phyloP scores from a whole-genome alignment of 35 echinoderm and acorn worm species.

The Lytechinus variegatus region DNA sequence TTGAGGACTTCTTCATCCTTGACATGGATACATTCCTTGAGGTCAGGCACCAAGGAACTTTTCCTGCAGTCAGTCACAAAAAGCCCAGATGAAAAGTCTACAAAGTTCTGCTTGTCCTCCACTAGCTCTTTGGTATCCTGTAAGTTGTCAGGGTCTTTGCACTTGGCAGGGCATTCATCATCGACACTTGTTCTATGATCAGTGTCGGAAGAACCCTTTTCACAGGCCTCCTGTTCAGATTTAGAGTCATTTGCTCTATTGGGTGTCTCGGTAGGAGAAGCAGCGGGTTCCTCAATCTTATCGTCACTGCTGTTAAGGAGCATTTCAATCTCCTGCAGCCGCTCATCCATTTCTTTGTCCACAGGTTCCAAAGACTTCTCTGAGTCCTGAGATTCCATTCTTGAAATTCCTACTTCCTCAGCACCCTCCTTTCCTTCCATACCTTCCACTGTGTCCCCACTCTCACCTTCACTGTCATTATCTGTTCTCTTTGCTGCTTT shows the following conservation, averaged over 20 bases:
- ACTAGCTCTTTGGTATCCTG: background rate
- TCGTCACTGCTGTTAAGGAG: conserved; percentile 46
- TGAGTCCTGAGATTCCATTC: conserved; percentile 8
- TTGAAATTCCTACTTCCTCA: background rate
- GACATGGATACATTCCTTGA: conserved; percentile 80
- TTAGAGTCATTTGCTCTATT: background rate
- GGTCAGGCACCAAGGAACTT: conserved; percentile 78
- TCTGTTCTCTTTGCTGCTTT: conserved; percentile 45
- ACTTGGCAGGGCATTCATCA: conserved; percentile 6
- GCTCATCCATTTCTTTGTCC: conserved; percentile 35
- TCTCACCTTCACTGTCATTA: conserved; percentile 22
- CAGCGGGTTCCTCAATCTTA: background rate
- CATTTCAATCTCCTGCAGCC: conserved; percentile 43
- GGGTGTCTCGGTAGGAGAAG: background rate
- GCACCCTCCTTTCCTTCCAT: conserved; percentile 11
- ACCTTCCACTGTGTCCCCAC: conserved; percentile 48
- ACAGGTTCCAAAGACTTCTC: conserved; percentile 21
- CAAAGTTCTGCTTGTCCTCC: conserved; percentile 69
- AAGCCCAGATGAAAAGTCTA: conserved; percentile 83
- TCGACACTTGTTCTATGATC: background rate
- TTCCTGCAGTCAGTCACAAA: conserved; percentile 74
- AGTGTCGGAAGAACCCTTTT: background rate
- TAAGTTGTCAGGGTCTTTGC: background rate
- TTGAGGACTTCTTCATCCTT: conserved; percentile 61
- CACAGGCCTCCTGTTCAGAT: background rate